Evolutionary conservation across 2,888 invertebrate genomes (phyloP), one percentile per base, ranked within the genome.

Genomic region (Fissipunctia ypsillon): DNA sequence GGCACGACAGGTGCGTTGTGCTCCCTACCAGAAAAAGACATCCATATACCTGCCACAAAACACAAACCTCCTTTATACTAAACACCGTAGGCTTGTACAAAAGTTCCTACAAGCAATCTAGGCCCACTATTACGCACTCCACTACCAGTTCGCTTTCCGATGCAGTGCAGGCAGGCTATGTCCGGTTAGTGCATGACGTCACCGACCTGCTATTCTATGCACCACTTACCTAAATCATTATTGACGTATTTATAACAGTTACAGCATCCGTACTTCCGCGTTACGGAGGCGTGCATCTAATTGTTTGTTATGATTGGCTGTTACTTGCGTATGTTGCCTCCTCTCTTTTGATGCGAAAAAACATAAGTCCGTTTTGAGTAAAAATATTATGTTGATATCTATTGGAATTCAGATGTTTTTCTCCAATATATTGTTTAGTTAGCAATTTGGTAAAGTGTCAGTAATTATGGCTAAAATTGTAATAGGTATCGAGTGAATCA

Each of bases 241-340:
- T 84, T 76, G 71, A 84, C 67, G 75, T 84, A 74, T 84, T 84
- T 79, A 81, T 75, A 77, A 65, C 54, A 69, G 64, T 84, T 84
- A 80, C 84, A 75, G 50, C 80, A 84, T 84, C 65, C 35, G 60
- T 35, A 70, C 56, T 76, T 78, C 69, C 72, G 78, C 43, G 69
- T 73, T 54, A 43, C 25, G 28, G 50, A 67, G 38, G 41, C 64
- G 68, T 52, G 50, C 59, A 73, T 54, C 67, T 77, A 48, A 69
- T 67, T 73, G 70, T 78, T 81, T 57, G 59, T 52, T 50, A 57
- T 45, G 69, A 66, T 69, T 63, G 61, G n/a, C 19, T n/a, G 50
- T 68, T n/a, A 2, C 9, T 69, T 69, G 9, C 22, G 38, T 43
- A 19, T 22, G n/a, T 9, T 50, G 5, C n/a, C 16, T n/a, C 3